phyloP scores from a whole-genome alignment of 1,140 invertebrate species.

The Drosophila cardini region DNA sequence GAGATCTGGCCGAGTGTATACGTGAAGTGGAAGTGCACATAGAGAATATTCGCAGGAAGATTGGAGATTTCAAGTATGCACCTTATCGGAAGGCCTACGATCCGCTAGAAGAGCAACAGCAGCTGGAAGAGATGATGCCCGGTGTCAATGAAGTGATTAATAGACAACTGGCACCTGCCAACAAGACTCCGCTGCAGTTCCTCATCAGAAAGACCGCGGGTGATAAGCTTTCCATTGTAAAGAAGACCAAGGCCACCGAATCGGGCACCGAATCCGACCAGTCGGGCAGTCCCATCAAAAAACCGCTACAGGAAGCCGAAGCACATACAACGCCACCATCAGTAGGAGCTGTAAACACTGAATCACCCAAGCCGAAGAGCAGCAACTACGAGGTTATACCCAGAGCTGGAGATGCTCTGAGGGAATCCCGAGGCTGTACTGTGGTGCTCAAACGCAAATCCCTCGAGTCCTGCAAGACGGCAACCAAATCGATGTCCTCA shows the following conservation, averaged over 20 bases:
- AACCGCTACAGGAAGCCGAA: conserved; percentile 26
- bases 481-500: conserved; percentile 28
- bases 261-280: conserved; percentile 78
- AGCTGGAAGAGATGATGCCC: conserved; percentile 89
- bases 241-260: conserved; percentile 71
- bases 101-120: conserved; percentile 87
- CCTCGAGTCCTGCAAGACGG: conserved; percentile 35
- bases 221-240: conserved; percentile 81
- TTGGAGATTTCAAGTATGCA: conserved; percentile 92
- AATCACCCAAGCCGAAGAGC: conserved; percentile 59
- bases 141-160: conserved; percentile 74
- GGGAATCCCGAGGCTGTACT: conserved; percentile 67
- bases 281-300: conserved; percentile 56
- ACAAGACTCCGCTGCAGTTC: conserved; percentile 77
- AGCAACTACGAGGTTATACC: conserved; percentile 76
- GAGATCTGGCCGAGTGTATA: conserved; percentile 85
- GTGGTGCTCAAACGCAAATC: conserved; percentile 80
- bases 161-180: conserved; percentile 73
- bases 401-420: conserved; percentile 49
- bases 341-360: conserved; percentile 2
- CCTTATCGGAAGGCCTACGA: conserved; percentile 90
- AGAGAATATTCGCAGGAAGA: conserved; percentile 89
- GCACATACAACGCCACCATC: background rate
- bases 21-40: conserved; percentile 91
- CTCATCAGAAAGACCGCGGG: conserved; percentile 80